phyloP scores from a whole-genome alignment of 2,113 vertebrate species.

The Lamprotornis superbus region DNA sequence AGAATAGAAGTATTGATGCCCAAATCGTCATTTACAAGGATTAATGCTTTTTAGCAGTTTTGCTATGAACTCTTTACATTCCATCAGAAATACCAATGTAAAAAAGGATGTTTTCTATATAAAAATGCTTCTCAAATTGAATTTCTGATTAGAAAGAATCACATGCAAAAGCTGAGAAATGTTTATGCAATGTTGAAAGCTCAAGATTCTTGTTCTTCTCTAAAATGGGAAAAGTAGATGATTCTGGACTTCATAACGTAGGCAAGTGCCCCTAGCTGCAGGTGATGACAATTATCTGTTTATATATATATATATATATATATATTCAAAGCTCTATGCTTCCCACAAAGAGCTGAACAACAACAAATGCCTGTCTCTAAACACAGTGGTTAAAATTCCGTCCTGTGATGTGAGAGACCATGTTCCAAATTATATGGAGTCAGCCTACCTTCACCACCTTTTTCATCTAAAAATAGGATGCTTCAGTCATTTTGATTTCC shows the following conservation, averaged over 20 bases:
- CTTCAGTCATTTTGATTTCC: background rate
- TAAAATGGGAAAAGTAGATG: background rate
- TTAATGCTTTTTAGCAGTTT: background rate
- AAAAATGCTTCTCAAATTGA: background rate
- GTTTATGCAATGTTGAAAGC: fast-evolving
- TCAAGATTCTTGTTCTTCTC: background rate
- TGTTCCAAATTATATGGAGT: background rate
- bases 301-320: background rate
- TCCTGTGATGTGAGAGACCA: background rate
- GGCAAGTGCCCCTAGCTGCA: background rate
- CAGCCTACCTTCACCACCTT: background rate
- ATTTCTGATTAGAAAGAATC: background rate
- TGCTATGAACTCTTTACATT: background rate
- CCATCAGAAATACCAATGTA: background rate
- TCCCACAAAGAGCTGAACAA: background rate
- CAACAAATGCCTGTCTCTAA: background rate
- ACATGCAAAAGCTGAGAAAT: background rate
- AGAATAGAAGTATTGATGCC: background rate
- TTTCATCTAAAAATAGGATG: background rate
- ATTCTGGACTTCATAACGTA: background rate
- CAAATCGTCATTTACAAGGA: background rate
- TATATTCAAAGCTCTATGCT: background rate
- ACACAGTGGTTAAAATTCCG: background rate
- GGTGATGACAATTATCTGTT: background rate
- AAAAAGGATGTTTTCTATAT: background rate